phyloP scores from a whole-genome alignment of 2,888 invertebrate species.

The Therioaphis trifolii region DNA sequence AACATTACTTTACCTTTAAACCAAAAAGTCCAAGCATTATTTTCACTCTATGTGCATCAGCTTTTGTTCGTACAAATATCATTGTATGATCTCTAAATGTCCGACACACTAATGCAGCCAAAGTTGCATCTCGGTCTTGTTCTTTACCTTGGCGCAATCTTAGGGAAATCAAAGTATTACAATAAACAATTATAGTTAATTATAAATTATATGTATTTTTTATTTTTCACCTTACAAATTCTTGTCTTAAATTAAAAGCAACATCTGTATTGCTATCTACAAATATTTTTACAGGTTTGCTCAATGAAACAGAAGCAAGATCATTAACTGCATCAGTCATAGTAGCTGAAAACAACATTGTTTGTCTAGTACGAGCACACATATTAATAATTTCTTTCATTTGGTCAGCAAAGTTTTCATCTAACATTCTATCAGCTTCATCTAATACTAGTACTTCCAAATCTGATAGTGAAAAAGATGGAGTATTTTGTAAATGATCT shows the following conservation, averaged over 20 bases:
- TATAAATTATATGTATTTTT: slow-evolving; percentile 1
- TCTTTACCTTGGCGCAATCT: slow-evolving; percentile 90
- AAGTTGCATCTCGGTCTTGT: slow-evolving; percentile 89
- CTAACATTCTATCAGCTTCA: slow-evolving; percentile 89
- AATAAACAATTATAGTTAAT: neutral
- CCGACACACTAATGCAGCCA: slow-evolving; percentile 84
- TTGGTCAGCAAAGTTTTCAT: slow-evolving; percentile 98
- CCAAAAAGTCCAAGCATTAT: slow-evolving; percentile 91
- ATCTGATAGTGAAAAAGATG: slow-evolving; percentile 87
- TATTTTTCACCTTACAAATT: slow-evolving; percentile 81
- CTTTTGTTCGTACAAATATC: slow-evolving; percentile 96
- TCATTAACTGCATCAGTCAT: slow-evolving; percentile 99
- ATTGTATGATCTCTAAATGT: slow-evolving; percentile 93
- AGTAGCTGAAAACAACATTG: slow-evolving; percentile 97
- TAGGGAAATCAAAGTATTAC: slow-evolving; percentile 51
- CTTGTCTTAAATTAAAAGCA: slow-evolving; percentile 93
- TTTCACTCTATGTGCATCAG: slow-evolving; percentile 92
- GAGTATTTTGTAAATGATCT: slow-evolving; percentile 95
- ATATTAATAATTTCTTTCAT: slow-evolving; percentile 97
- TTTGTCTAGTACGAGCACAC: slow-evolving; percentile 91
- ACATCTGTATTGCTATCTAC: slow-evolving; percentile 96
- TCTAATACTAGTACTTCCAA: slow-evolving; percentile 86
- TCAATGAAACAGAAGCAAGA: slow-evolving; percentile 90
- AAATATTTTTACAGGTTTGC: slow-evolving; percentile 93
- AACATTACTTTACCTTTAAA: slow-evolving; percentile 75